Evolutionary conservation across 1,140 invertebrate genomes (phyloP).

Genomic region (Penaeus indicus): DNA sequence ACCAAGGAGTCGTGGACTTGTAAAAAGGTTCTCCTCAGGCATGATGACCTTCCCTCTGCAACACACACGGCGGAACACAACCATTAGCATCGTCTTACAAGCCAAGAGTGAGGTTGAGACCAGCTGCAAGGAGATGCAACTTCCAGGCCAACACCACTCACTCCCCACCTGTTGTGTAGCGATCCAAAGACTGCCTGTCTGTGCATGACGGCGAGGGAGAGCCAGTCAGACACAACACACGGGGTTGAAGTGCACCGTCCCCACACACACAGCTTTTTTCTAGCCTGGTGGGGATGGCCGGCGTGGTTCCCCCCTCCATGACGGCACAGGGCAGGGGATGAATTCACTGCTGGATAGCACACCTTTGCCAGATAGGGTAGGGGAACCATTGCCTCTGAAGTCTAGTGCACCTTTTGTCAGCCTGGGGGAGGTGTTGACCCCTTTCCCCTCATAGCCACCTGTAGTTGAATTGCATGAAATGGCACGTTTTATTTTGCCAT

Average conservation of each 20-base stretch:
- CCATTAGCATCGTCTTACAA: conserved; percentile 19
- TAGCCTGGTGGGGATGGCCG: conserved; percentile 53
- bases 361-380: conserved; percentile 39
- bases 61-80: background rate
- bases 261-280: conserved; percentile 54
- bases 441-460: no score
- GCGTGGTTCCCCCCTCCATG: conserved; percentile 56
- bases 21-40: no score
- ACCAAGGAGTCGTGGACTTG: no score
- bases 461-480: no score
- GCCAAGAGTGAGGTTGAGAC: background rate
- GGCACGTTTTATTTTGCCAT: no score
- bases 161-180: conserved; percentile 62
- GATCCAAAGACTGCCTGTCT: conserved; percentile 61
- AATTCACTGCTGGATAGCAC: conserved; percentile 54
- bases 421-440: background rate
- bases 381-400: background rate
- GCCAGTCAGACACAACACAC: conserved; percentile 60
- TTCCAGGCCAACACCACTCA: conserved; percentile 36
- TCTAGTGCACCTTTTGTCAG: conserved; percentile 2
- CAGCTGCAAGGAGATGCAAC: conserved; percentile 46
- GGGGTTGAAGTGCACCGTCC: conserved; percentile 45
- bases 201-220: conserved; percentile 52
- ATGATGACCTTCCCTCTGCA: no score
- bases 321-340: conserved; percentile 57